phyloP scores from a whole-genome alignment of 2,797 vertebrate genomes.

The Pseudomugil tenellus region DNA sequence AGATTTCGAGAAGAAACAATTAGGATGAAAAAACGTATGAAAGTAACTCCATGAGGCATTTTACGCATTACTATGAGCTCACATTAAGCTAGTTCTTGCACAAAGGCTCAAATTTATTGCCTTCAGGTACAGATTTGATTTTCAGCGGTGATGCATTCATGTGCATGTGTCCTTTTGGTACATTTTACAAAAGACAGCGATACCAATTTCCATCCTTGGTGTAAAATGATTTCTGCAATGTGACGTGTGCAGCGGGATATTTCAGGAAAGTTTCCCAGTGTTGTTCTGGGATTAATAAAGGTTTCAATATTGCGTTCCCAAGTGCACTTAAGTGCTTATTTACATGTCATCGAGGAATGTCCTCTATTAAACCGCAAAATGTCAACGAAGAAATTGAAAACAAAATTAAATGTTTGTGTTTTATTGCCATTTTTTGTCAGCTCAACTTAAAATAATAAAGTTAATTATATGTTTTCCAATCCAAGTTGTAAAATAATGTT shows the following conservation, averaged over 20 bases:
- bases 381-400: neutral
- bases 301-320: neutral
- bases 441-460: too few species aligned
- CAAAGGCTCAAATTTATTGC: neutral
- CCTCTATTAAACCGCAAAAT: neutral
- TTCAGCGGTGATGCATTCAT: neutral
- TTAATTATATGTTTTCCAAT: neutral
- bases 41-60: neutral
- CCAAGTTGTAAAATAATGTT: too few species aligned
- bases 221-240: neutral
- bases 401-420: neutral
- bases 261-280: neutral
- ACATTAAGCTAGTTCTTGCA: neutral
- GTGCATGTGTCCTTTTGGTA: neutral
- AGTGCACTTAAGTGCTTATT: neutral
- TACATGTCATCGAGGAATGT: neutral
- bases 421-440: too few species aligned
- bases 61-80: neutral
- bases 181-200: neutral
- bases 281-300: neutral
- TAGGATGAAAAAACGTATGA: neutral
- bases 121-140: neutral
- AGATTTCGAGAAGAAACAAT: neutral
- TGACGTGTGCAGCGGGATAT: neutral
- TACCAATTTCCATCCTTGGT: neutral